Conservation (phyloP, 2,888 invertebrate species). For the Drosophila fulvimacula region DNA sequence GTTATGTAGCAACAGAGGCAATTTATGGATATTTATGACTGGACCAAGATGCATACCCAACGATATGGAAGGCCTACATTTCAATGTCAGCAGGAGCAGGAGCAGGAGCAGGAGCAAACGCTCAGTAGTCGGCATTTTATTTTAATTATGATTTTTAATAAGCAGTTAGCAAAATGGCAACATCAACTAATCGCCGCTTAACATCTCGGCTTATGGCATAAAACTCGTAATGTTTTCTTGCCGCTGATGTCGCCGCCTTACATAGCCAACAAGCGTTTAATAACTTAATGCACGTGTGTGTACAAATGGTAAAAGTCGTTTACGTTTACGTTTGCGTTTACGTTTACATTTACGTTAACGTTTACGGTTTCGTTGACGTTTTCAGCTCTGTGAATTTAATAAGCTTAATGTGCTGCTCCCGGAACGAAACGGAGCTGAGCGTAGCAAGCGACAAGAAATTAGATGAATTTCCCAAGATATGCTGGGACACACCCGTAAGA, state of each 20-base stretch:
- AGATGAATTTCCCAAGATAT: slow-evolving; percentile 80
- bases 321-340: slow-evolving; percentile 24
- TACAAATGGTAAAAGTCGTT: slow-evolving; percentile 56
- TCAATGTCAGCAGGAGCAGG: slow-evolving; percentile 7
- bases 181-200: slow-evolving; percentile 68
- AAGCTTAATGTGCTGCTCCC: slow-evolving; percentile 74
- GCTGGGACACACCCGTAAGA: slow-evolving; percentile 72
- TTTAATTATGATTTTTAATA: slow-evolving; percentile 76
- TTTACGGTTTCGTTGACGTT: slow-evolving; percentile 28
- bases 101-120: background rate
- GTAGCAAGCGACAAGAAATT: slow-evolving; percentile 64
- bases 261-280: slow-evolving; percentile 57
- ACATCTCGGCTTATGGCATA: slow-evolving; percentile 63
- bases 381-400: slow-evolving; percentile 69
- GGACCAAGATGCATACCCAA: slow-evolving; percentile 35
- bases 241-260: slow-evolving; percentile 12
- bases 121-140: slow-evolving; percentile 27
- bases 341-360: slow-evolving; percentile 24
- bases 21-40: slow-evolving; percentile 75
- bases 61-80: slow-evolving; percentile 21
- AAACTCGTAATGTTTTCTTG: slow-evolving; percentile 31
- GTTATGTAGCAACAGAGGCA: slow-evolving; percentile 57
- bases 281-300: slow-evolving; percentile 75
- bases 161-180: slow-evolving; percentile 59
- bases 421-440: slow-evolving; percentile 21